Evolutionary conservation across 2,113 vertebrate genomes (phyloP).

Genomic region (Ochotona curzoniae): DNA sequence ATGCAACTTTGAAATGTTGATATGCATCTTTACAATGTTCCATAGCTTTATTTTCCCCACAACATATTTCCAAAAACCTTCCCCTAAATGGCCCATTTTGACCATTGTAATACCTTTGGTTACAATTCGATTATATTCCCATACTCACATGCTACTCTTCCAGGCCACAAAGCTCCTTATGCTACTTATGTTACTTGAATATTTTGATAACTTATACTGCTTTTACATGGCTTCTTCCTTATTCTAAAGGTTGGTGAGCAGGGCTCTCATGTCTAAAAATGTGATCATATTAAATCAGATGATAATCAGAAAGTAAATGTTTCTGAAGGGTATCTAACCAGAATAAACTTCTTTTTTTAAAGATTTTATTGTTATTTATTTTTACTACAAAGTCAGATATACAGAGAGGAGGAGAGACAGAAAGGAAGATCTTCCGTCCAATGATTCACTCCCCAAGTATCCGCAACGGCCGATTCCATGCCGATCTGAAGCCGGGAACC

Average conservation of each 20-base stretch:
- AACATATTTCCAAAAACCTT: neutral
- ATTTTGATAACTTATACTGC: too few species aligned
- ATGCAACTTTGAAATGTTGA: neutral
- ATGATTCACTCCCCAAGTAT: too few species aligned
- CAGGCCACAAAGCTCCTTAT: neutral
- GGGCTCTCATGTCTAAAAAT: neutral
- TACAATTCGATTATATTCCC: neutral
- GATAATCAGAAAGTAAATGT: conserved; percentile 6
- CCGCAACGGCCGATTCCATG: too few species aligned
- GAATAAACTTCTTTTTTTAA: neutral
- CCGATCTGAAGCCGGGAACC: too few species aligned
- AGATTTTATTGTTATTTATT: too few species aligned
- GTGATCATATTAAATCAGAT: conserved; percentile 25
- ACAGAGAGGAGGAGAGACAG: too few species aligned
- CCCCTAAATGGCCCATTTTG: neutral
- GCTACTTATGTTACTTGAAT: neutral
- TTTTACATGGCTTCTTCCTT: neutral
- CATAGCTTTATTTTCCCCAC: neutral
- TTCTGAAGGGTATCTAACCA: conserved; percentile 1
- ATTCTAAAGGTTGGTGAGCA: neutral
- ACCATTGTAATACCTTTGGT: neutral
- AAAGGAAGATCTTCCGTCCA: too few species aligned
- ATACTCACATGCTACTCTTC: neutral
- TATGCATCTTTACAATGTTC: conserved; percentile 26
- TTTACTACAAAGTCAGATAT: too few species aligned